Percentiles rank a stretch among this genome's conserved stretches.
phyloP scores from a whole-genome alignment of 2,797 vertebrate genomes.

The Falco berigora region DNA sequence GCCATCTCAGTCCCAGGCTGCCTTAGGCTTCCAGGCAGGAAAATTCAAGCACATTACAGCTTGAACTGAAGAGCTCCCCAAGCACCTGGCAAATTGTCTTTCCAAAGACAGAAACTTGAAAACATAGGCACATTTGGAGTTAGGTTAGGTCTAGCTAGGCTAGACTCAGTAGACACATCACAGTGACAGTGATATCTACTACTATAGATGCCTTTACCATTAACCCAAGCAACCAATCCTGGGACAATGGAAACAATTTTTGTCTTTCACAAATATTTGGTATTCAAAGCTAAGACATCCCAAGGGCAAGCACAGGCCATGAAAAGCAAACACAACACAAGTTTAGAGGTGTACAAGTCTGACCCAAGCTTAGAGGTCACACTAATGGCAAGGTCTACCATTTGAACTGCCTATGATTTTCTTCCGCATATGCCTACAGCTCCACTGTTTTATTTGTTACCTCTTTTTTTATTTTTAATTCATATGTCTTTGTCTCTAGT shows the following conservation, averaged over 20 bases:
- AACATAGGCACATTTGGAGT: neutral
- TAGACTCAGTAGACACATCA: neutral
- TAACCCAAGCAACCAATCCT: neutral
- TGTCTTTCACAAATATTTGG: neutral
- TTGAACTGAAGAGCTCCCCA: neutral
- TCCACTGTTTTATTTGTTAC: neutral
- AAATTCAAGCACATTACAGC: neutral
- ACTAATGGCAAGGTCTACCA: neutral
- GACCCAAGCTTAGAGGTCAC: neutral
- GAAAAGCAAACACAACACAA: neutral
- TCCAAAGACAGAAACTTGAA: neutral
- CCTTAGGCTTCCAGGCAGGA: neutral
- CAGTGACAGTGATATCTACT: neutral
- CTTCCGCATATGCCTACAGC: neutral
- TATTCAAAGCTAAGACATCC: neutral
- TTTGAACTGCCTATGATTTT: neutral
- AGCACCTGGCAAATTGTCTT: neutral
- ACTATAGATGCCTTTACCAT: neutral
- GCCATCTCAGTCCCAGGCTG: neutral
- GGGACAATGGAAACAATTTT: neutral
- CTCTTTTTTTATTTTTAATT: neutral
- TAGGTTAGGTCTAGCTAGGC: neutral
- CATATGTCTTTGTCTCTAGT: constrained; percentile 2
- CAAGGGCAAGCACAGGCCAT: neutral
- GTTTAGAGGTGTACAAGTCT: neutral